Evolutionary conservation across 2,797 vertebrate genomes (phyloP).

Genomic region (Myiothlypis coronata): DNA sequence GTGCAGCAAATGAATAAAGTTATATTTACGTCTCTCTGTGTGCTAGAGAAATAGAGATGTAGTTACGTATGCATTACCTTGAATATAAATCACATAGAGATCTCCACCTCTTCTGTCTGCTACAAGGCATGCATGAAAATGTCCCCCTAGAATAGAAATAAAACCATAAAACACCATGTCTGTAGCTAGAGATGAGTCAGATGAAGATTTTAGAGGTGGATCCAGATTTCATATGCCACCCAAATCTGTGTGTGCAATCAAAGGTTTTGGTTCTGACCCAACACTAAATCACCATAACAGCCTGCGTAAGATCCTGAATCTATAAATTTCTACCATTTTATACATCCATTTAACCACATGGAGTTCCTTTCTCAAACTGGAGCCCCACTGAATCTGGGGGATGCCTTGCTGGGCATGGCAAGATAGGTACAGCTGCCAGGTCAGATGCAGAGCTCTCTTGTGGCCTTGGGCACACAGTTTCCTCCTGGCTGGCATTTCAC

Average conservation of each 20-base stretch:
- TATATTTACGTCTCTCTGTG: slow-evolving; percentile 1
- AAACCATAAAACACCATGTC: not conserved
- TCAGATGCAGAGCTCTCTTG: not conserved
- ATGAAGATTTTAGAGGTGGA: slow-evolving; percentile 25
- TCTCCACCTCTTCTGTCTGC: slow-evolving; percentile 39
- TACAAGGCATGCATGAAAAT: slow-evolving; percentile 44
- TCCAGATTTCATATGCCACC: slow-evolving; percentile 41
- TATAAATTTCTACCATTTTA: not conserved
- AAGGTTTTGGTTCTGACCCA: slow-evolving; percentile 34
- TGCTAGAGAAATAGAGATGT: slow-evolving; percentile 53
- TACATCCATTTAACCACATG: not conserved
- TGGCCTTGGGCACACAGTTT: not conserved
- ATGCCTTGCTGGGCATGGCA: not conserved
- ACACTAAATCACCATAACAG: not conserved
- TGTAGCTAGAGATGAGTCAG: slow-evolving; percentile 51
- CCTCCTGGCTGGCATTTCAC: not conserved
- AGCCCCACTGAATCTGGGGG: not conserved
- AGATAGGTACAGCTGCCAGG: accelerated
- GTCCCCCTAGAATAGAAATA: slow-evolving; percentile 19
- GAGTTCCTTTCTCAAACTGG: not conserved
- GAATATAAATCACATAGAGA: slow-evolving; percentile 53
- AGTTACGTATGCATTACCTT: slow-evolving; percentile 56
- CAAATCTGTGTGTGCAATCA: not conserved
- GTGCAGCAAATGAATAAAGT: slow-evolving; percentile 39
- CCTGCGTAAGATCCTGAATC: not conserved